These are phyloP conservation scores for Hippocampus barbouri DNA, from an alignment of 2,113 vertebrate species.

Conservation along the genomic window DNA sequence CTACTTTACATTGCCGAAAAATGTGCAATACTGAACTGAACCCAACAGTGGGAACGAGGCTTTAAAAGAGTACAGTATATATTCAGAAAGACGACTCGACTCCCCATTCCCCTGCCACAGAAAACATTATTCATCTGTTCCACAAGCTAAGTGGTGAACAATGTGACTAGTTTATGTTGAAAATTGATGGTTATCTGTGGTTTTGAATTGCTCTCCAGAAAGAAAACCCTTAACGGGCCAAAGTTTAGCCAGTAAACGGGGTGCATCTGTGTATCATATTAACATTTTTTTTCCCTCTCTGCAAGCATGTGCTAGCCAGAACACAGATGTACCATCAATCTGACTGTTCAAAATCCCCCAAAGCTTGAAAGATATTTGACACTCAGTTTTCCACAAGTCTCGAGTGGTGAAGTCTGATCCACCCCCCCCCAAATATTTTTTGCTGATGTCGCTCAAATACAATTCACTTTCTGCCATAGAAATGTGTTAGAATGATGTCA, in stretches of 20 bases:
- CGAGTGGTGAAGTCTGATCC: slow-evolving; percentile 13
- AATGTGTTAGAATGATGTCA: slow-evolving; percentile 34
- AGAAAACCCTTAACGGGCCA: slow-evolving; percentile 3
- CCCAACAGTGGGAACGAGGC: background rate
- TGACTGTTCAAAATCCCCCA: slow-evolving; percentile 8
- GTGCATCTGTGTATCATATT: slow-evolving; percentile 20
- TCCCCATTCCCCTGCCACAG: background rate
- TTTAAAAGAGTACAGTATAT: background rate
- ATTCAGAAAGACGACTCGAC: background rate
- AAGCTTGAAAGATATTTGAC: slow-evolving; percentile 15
- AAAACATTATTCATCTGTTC: slow-evolving; percentile 12
- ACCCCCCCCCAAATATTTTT: background rate
- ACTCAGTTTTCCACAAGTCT: slow-evolving; percentile 17
- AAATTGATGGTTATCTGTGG: slow-evolving; percentile 12
- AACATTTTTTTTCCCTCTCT: slow-evolving; percentile 14
- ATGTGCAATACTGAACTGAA: background rate
- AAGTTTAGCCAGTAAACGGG: background rate
- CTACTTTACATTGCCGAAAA: background rate
- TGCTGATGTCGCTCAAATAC: background rate
- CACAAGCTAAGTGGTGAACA: background rate
- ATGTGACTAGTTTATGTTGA: slow-evolving; percentile 8
- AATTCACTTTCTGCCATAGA: slow-evolving; percentile 9
- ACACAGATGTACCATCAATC: slow-evolving; percentile 1
- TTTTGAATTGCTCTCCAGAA: slow-evolving; percentile 15
- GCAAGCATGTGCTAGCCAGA: slow-evolving; percentile 10